phyloP scores from a whole-genome alignment of 2,888 invertebrate genomes.

The Falcaria lacertinaria region DNA sequence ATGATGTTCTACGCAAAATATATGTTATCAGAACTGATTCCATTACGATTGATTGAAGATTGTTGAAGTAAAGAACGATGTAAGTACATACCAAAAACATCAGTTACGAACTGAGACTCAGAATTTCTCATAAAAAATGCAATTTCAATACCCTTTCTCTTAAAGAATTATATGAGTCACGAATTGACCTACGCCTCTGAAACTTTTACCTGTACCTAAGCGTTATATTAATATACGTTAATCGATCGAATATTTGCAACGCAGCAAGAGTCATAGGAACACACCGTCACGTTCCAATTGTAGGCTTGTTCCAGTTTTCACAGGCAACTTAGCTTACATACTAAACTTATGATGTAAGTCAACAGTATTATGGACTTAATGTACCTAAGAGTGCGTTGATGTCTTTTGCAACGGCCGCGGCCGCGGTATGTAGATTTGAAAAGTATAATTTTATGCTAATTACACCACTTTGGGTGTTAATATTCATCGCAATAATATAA shows the following conservation, averaged over 20 bases:
- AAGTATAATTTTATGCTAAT: not conserved
- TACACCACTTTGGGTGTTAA: not conserved
- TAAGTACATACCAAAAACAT: too few relatives aligned
- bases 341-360: conserved; percentile 1
- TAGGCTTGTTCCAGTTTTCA: not conserved
- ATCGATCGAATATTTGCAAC: too few relatives aligned
- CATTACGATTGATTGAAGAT: too few relatives aligned
- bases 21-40: too few relatives aligned
- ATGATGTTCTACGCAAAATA: too few relatives aligned
- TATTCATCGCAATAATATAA: not conserved
- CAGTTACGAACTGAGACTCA: too few relatives aligned
- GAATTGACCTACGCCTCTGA: not conserved
- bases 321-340: conserved; percentile 2
- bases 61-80: too few relatives aligned
- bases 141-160: not conserved
- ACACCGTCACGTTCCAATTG: not conserved
- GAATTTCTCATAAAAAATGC: too few relatives aligned
- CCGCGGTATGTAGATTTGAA: not conserved
- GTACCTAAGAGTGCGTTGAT: conserved; percentile 15
- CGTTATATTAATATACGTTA: not conserved
- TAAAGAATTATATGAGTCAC: not conserved
- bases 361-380: conserved; percentile 1
- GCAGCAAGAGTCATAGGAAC: too few relatives aligned
- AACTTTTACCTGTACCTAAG: not conserved
- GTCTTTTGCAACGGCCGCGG: conserved; percentile 42